phyloP scores from a whole-genome alignment of 1,140 invertebrate genomes.

The Anagrus nilaparvatae region DNA sequence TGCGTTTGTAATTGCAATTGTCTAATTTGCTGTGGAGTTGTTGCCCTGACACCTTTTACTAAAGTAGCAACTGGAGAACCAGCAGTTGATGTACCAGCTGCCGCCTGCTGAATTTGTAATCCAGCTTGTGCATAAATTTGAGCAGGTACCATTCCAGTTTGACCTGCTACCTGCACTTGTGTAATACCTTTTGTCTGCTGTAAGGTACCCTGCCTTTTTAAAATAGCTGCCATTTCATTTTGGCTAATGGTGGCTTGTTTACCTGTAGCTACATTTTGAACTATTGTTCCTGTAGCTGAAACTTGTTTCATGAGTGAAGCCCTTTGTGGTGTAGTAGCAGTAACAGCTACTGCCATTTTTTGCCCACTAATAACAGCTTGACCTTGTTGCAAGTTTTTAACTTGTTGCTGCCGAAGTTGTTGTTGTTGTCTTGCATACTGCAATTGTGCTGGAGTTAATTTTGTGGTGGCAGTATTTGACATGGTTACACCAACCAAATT shows the following conservation, averaged over 20 bases:
- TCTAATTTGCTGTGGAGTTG: slow-evolving; percentile 53
- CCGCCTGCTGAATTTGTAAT: slow-evolving; percentile 41
- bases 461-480: slow-evolving; percentile 36
- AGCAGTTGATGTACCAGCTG: slow-evolving; percentile 32
- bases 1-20: slow-evolving; percentile 61
- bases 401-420: slow-evolving; percentile 36
- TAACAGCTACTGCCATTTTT: slow-evolving; percentile 31
- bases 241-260: slow-evolving; percentile 45
- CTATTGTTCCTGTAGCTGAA: neutral
- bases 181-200: slow-evolving; percentile 43
- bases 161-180: slow-evolving; percentile 38
- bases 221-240: slow-evolving; percentile 57
- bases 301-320: slow-evolving; percentile 36
- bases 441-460: slow-evolving; percentile 44
- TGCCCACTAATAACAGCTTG: slow-evolving; percentile 29
- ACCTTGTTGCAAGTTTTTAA: slow-evolving; percentile 29
- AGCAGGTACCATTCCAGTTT: slow-evolving; percentile 38
- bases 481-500: slow-evolving; percentile 34
- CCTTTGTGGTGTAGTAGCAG: slow-evolving; percentile 23
- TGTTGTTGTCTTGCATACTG: slow-evolving; percentile 44
- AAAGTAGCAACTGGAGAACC: slow-evolving; percentile 44
- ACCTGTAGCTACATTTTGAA: slow-evolving; percentile 19
- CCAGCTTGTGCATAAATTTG: slow-evolving; percentile 49
- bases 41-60: slow-evolving; percentile 49
- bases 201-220: slow-evolving; percentile 50